phyloP scores from a whole-genome alignment of 2,797 vertebrate genomes.

The Vipera ursinii region DNA sequence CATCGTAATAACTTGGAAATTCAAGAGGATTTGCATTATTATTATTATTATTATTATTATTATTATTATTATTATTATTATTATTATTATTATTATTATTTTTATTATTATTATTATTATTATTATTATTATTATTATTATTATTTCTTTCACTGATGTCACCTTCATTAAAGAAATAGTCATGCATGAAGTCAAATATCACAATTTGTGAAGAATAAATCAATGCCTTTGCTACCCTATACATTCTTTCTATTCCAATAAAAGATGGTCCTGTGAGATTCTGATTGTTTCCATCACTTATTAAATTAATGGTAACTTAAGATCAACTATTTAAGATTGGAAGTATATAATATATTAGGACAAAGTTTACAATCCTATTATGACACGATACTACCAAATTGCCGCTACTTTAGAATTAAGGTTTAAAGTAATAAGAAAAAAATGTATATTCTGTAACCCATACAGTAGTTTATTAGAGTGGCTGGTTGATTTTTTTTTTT shows the following conservation, averaged over 20 bases:
- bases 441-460: constrained; percentile 62
- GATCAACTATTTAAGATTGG: constrained; percentile 54
- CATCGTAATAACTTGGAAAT: constrained; percentile 54
- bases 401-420: constrained; percentile 55
- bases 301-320: constrained; percentile 49
- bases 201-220: background rate
- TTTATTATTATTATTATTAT: background rate
- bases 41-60: background rate
- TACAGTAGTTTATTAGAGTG: background rate
- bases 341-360: constrained; percentile 59
- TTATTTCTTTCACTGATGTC: constrained; percentile 54
- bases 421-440: constrained; percentile 58
- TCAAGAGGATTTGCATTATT: background rate
- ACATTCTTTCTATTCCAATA: background rate
- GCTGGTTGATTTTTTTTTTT: background rate
- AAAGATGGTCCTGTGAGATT: background rate
- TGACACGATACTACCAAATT: constrained; percentile 59
- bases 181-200: background rate
- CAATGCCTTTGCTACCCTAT: background rate
- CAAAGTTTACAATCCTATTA: constrained; percentile 70
- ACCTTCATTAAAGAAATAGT: background rate
- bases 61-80: background rate
- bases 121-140: background rate
- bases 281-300: constrained; percentile 49
- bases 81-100: constrained; percentile 5